These are phyloP conservation scores for Myopa tessellatipennis DNA, from an alignment of 2,888 invertebrate species.

Conservation along the genomic window DNA sequence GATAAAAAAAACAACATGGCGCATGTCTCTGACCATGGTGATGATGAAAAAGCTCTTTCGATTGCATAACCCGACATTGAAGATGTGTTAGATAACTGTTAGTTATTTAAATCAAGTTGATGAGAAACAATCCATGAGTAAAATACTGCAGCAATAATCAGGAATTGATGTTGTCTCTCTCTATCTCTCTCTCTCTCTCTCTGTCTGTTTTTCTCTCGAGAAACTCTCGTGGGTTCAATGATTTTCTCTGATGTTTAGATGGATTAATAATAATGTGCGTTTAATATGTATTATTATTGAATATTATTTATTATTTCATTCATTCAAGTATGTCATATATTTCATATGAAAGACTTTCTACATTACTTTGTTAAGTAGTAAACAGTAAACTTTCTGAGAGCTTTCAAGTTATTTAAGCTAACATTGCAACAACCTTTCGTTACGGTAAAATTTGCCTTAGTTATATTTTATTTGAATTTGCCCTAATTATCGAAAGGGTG, in stretches of 20 bases:
- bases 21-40: slow-evolving; percentile 11
- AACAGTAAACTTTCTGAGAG: no score
- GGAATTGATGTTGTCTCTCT: background rate
- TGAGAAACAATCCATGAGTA: background rate
- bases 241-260: background rate
- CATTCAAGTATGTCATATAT: no score
- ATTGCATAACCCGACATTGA: slow-evolving; percentile 34
- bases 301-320: no score
- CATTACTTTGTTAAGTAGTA: background rate
- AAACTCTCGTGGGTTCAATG: background rate
- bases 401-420: no score
- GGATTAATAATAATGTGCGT: background rate
- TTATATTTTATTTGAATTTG: no score
- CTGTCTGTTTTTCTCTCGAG: background rate
- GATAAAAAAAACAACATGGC: background rate
- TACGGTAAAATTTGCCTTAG: no score
- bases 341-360: no score
- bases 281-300: background rate
- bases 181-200: background rate
- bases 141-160: background rate
- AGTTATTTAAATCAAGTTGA: slow-evolving; percentile 11
- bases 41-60: slow-evolving; percentile 23
- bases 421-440: no score
- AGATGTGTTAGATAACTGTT: slow-evolving; percentile 34
- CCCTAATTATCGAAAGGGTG: no score